A percentile compares a stretch with the other conserved stretches of the same genome.
Conservation (phyloP, 1,140 invertebrate genomes). For the Caerostris darwini region DNA sequence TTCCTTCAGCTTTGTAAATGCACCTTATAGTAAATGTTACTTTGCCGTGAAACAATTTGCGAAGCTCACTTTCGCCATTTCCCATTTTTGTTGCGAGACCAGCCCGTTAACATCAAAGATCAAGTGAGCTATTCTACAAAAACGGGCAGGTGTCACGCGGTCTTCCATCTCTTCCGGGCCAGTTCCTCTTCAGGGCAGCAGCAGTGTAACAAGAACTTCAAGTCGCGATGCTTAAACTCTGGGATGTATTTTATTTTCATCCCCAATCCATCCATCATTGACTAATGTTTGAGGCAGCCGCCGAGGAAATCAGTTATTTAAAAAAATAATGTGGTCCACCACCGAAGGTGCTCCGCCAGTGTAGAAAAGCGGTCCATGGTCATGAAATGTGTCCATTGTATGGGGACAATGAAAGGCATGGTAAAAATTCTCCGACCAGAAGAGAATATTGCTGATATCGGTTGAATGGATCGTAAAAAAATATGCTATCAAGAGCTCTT, state of each 20-base stretch:
- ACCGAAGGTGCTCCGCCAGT: neutral
- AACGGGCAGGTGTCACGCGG: conserved; percentile 66
- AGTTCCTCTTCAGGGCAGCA: neutral
- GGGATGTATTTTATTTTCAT: conserved; percentile 44
- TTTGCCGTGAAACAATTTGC: neutral
- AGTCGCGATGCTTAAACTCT: conserved; percentile 24
- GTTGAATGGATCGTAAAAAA: neutral
- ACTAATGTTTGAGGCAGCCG: conserved; percentile 59
- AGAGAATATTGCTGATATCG: neutral
- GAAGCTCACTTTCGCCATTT: conserved; percentile 1
- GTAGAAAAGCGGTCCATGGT: neutral
- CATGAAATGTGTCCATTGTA: too few species aligned
- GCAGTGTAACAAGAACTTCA: conserved; percentile 56
- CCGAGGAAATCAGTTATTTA: conserved; percentile 50
- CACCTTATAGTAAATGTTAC: too few species aligned
- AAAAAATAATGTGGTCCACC: conserved; percentile 43
- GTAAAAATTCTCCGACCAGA: neutral
- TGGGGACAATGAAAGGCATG: neutral
- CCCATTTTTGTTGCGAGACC: neutral
- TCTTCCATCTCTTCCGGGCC: conserved; percentile 68
- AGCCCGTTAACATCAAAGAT: conserved; percentile 14
- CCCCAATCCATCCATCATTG: conserved; percentile 57
- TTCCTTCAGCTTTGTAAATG: too few species aligned
- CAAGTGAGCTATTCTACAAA: conserved; percentile 57
- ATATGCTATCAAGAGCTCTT: neutral